Base-by-base conservation (phyloP, 2,888 invertebrate genomes). In the Sisyra nigra region DNA sequence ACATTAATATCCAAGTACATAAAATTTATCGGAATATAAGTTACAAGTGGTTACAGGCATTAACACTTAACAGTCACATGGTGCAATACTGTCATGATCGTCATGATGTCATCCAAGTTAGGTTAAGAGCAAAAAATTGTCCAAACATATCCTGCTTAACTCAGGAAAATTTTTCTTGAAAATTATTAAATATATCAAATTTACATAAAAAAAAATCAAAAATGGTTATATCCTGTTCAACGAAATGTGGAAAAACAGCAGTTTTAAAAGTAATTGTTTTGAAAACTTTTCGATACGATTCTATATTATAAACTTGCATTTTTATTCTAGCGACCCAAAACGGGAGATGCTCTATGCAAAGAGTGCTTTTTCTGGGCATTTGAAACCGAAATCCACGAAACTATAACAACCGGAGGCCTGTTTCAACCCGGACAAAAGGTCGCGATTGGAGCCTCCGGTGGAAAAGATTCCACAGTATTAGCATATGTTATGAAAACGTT, bases 401-500 rank as follows among this genome's bases (percentile, higher is more conserved):
- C 94, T 0, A 93, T 97, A 40, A 68, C 68, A 2, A 74, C 78
- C 55, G 84, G 79, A 17, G 71, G 82, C 48, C 67, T 97, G 40
- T 96, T 97, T 57, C 77, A 76, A 42, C 69, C 66, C 42, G 91
- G 88, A 1, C 79, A 87, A 54, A 82, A 80, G 33, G 89, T 96
- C 18, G 96, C 94, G 2, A 77, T 96, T 18, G 96, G 88, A 19
- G 96, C 94, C 0, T 89, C 88, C 31, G 91, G 91, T 24, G 91
- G 91, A 19, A 89, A 89, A 68, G 98, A 99, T 62, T 98, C 97
- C 0, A 99, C 98, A 2, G 98, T 98, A 11, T 68, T 99, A 44
- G 97, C 97, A 0, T 85, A 94, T 59, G 77, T 93, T 18, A 62
- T 98, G 54, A 94, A 96, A 65, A 67, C 83, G 2, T 67, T 99